Evolutionary conservation across 2,113 vertebrate genomes (phyloP).

Genomic region (Orientallactaga bullata): DNA sequence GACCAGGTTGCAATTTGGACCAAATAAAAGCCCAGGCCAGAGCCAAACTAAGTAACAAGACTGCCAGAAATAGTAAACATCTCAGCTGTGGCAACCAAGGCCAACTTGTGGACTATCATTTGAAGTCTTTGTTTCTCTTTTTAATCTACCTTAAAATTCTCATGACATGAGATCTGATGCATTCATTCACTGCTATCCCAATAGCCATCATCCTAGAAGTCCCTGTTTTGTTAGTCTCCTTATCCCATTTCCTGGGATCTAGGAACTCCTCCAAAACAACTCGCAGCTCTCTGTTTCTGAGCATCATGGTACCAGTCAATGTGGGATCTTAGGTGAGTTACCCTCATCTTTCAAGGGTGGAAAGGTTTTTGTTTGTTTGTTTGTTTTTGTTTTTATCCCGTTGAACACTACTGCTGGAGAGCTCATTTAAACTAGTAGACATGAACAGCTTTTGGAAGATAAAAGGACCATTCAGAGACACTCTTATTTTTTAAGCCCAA

Average conservation of each 20-base stretch:
- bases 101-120: not conserved
- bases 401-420: not conserved
- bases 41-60: constrained; percentile 34
- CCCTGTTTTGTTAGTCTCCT: constrained; percentile 26
- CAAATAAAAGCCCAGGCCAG: constrained; percentile 16
- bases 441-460: constrained; percentile 22
- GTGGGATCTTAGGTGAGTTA: constrained; percentile 60
- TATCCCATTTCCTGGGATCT: constrained; percentile 43
- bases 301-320: constrained; percentile 5
- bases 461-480: constrained; percentile 28
- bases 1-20: constrained; percentile 13
- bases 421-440: not conserved
- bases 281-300: constrained; percentile 11
- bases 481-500: constrained; percentile 13
- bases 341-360: not conserved
- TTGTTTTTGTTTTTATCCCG: not conserved
- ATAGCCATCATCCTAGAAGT: constrained; percentile 14
- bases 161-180: not conserved
- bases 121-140: constrained; percentile 31
- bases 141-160: not conserved
- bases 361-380: not conserved
- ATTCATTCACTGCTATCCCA: not conserved
- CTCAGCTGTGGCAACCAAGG: not conserved
- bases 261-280: constrained; percentile 23
- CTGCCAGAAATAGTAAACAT: not conserved